phyloP scores from a whole-genome alignment of 2,113 vertebrate genomes.

The Entomyzon cyanotis region DNA sequence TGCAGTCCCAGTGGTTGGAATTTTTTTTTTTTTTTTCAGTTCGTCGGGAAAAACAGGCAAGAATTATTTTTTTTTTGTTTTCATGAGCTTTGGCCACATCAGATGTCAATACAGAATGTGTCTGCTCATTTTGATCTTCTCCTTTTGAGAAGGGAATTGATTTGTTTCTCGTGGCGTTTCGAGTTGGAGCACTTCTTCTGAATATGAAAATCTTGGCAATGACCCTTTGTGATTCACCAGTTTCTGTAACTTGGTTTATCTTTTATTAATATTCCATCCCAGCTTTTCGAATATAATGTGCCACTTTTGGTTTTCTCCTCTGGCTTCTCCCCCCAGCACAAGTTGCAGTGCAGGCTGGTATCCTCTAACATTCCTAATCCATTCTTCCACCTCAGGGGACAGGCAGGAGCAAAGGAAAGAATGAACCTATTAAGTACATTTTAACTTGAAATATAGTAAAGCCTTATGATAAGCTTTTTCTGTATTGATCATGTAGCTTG shows the following conservation, averaged over 20 bases:
- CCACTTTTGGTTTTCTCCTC: background rate
- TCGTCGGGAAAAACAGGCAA: background rate
- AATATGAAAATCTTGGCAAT: background rate
- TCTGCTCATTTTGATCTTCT: background rate
- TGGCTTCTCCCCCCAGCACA: background rate
- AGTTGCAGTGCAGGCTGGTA: background rate
- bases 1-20: background rate
- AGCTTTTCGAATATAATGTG: background rate
- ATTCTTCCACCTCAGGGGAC: slow-evolving; percentile 10
- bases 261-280: slow-evolving; percentile 6
- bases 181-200: background rate
- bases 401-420: slow-evolving; percentile 1
- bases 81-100: background rate
- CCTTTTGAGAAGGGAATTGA: background rate
- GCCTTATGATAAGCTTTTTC: slow-evolving; percentile 40
- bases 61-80: background rate
- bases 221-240: background rate
- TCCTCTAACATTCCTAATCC: background rate
- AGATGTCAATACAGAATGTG: background rate
- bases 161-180: background rate
- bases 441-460: slow-evolving; percentile 41
- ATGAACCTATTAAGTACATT: slow-evolving; percentile 34
- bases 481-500: slow-evolving; percentile 47
- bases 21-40: background rate
- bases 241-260: background rate